Evolutionary conservation across 2,888 invertebrate species (phyloP), one percentile per base, ranked within the genome.

Genomic region (Cepaea hortensis): DNA sequence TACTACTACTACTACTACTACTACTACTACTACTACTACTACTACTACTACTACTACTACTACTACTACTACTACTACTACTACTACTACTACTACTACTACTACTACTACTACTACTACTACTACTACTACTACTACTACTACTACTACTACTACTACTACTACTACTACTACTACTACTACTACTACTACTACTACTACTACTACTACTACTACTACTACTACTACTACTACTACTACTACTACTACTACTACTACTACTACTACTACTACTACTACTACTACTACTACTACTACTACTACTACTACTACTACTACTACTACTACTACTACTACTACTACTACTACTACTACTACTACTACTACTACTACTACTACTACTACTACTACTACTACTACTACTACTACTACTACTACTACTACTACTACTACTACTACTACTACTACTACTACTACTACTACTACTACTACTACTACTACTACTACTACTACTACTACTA

Each of bases 31-130:
- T 68, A 3, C 68, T 68, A 68, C 68, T 68, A 68, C 68, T 68
- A 68, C 68, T 68, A 68, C 68, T 68, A 68, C 68, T 68, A 68
- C 68, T 68, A 68, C 68, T 68, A 18, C 68, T 68, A 68, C 68
- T 68, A 68, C 68, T 68, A 68, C 68, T 68, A 68, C 68, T 68
- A 68, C 68, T 68, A 68, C 68, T 68, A 68, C 68, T 68, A 68
- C 68, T 68, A 68, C 68, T 68, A 68, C 68, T 68, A 68, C 68
- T 68, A 68, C 68, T 68, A 68, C 68, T 68, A 68, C 68, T 68
- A 68, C 68, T 68, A 68, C 68, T 68, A n/a, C 68, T 68, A 68
- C 68, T 68, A 68, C 68, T 68, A 18, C 68, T 20, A n/a, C n/a
- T 62, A 62, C 62, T 62, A 68, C 68, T 68, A 68, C 68, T 68